These are phyloP conservation scores for Eretmochelys imbricata DNA, from an alignment of 2,113 vertebrate genomes.

Conservation along the genomic window DNA sequence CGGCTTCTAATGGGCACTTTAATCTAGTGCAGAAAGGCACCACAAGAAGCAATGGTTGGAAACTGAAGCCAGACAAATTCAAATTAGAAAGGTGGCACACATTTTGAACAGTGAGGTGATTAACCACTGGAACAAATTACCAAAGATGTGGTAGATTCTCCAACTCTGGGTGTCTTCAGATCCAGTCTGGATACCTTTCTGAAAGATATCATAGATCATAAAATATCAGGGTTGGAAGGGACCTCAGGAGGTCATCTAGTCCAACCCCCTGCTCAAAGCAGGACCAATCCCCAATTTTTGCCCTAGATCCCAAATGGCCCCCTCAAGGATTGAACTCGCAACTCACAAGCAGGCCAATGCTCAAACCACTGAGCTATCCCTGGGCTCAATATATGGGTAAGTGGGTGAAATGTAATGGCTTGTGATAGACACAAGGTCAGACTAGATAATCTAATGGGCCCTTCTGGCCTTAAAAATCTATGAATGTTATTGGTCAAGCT, in stretches of 20 bases:
- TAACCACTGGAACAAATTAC: neutral
- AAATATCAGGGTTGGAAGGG: too few relatives aligned
- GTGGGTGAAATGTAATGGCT: neutral
- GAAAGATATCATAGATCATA: neutral
- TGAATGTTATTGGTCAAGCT: neutral
- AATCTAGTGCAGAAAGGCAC: neutral
- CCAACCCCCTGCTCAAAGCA: too few relatives aligned
- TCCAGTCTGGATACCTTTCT: neutral
- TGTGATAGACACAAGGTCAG: neutral
- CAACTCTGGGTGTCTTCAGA: neutral
- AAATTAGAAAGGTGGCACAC: neutral
- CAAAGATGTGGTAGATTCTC: neutral
- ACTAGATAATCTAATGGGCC: neutral
- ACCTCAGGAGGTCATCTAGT: too few relatives aligned
- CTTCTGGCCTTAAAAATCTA: neutral
- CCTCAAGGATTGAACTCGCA: too few relatives aligned
- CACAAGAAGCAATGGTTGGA: neutral
- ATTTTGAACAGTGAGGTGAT: neutral
- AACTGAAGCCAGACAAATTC: neutral
- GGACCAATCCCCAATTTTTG: too few relatives aligned
- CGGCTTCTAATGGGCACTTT: neutral
- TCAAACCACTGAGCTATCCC: too few relatives aligned
- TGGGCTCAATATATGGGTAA: neutral
- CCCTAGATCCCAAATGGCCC: too few relatives aligned
- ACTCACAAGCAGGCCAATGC: too few relatives aligned